Evolutionary conservation across 2,113 vertebrate genomes (phyloP), one percentile per base, ranked within the genome.

Genomic region (Centrocercus urophasianus): DNA sequence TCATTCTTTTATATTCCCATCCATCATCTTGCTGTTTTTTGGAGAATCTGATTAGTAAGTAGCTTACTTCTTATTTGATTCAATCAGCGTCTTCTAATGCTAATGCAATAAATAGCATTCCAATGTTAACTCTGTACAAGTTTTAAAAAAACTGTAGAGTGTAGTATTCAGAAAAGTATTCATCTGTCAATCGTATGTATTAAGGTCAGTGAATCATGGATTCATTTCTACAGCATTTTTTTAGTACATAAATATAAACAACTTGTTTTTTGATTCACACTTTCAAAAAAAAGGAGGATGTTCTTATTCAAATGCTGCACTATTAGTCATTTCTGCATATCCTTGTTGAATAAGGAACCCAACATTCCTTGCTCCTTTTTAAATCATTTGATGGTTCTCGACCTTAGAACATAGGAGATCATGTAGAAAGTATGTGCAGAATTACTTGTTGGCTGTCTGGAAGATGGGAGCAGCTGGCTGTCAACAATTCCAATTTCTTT

Each of bases 11-110:
- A n/a, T 65, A 27, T 92, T 86, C 32, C 11, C 10, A 36, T 76
- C 79, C 75, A 43, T 77, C 43, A 36, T 63, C 13, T 11, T 84
- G 25, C 11, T 90, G 18, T 59, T 83, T 40, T 61, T 76, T 74
- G 84, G 73, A 77, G 77, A 89, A 74, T 75, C 65, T 83, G 42
- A 77, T 96, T 93, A 54, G 64, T 69, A 69, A 89, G 83, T 66
- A 69, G 52, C 54, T 71, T 79, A 18, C 54, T 30, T 56, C 28
- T 30, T 56, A 56, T 56, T 56, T 28, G 54, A 56, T 56, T 56
- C 30, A 18, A 19, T 56, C 32, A 56, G 54, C 30, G 32, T 56
- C 43, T 91, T 86, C 25, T 61, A 43, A 47, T 84, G 64, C 42
- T 88, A 82, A 93, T 74, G 40, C 30, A 59, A 22, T 65, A 88